Percentiles rank a stretch among this genome's conserved stretches.
Evolutionary conservation across 2,888 invertebrate species (phyloP).

Genomic region (Acrocyrtus sp.): DNA sequence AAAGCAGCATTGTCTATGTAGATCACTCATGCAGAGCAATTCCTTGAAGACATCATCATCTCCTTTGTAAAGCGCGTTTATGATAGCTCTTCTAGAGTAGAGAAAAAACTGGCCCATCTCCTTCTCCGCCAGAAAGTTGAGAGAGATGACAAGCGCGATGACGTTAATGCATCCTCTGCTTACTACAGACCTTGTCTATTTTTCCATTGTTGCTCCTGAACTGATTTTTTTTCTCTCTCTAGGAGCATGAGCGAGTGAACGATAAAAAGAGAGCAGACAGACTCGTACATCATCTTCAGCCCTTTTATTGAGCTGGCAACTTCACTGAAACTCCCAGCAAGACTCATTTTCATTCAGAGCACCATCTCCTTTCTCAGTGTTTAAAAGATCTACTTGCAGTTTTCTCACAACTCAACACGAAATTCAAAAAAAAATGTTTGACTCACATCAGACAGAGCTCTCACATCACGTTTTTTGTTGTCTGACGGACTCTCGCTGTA

Average conservation of each 20-base stretch:
- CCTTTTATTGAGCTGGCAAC: constrained; percentile 23
- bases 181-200: constrained; percentile 15
- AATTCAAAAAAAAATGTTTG: constrained; percentile 2
- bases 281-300: no score
- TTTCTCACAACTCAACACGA: constrained; percentile 12
- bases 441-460: no score
- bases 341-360: constrained; percentile 47
- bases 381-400: no score
- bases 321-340: constrained; percentile 20
- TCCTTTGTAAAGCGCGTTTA: no score
- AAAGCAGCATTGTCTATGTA: constrained; percentile 10
- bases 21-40: constrained; percentile 50
- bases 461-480: constrained; percentile 42
- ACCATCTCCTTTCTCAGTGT: not conserved
- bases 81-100: constrained; percentile 29
- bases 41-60: constrained; percentile 44
- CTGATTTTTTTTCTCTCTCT: constrained; percentile 25
- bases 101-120: constrained; percentile 42
- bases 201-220: constrained; percentile 46
- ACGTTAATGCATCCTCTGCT: constrained; percentile 33
- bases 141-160: constrained; percentile 36
- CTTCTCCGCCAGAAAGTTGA: constrained; percentile 26
- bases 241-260: constrained; percentile 4
- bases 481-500: no score
- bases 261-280: constrained; percentile 17